Evolutionary conservation across 2,797 vertebrate genomes (phyloP).

Genomic region (Bradypodion pumilum): DNA sequence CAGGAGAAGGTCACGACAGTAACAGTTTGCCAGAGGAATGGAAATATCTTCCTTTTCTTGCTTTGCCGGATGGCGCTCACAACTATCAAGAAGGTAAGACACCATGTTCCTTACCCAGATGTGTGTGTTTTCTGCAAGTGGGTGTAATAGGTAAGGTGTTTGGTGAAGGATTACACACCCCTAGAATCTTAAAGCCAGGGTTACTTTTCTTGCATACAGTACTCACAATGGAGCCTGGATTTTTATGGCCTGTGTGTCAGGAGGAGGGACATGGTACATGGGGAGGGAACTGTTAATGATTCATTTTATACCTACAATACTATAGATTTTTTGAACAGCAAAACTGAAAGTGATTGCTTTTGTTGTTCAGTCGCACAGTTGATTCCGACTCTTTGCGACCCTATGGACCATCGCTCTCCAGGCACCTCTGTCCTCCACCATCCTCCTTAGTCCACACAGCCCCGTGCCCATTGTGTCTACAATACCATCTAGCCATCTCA

Average conservation of each 20-base stretch:
- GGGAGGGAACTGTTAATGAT: neutral
- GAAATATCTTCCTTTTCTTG: conserved; percentile 95
- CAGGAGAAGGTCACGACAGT: conserved; percentile 89
- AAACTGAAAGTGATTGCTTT: neutral
- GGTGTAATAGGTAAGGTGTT: neutral
- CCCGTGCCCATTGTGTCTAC: too few species aligned
- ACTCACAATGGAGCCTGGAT: neutral
- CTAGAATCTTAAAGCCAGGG: neutral
- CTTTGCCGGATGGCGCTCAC: conserved; percentile 95
- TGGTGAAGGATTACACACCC: neutral
- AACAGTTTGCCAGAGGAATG: conserved; percentile 90
- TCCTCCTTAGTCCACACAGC: too few species aligned
- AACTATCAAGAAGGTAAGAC: conserved; percentile 94
- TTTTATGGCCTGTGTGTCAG: neutral
- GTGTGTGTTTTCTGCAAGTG: neutral
- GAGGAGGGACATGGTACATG: too few species aligned
- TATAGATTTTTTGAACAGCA: neutral
- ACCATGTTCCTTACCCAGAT: neutral
- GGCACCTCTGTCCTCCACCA: too few species aligned
- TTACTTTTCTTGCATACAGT: neutral
- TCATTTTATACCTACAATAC: neutral
- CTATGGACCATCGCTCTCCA: too few species aligned
- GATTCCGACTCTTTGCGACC: too few species aligned
- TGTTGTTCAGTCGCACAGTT: too few species aligned
- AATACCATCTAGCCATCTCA: too few species aligned